Conservation (phyloP, 2,888 invertebrate genomes). For the Conus canariensis region DNA sequence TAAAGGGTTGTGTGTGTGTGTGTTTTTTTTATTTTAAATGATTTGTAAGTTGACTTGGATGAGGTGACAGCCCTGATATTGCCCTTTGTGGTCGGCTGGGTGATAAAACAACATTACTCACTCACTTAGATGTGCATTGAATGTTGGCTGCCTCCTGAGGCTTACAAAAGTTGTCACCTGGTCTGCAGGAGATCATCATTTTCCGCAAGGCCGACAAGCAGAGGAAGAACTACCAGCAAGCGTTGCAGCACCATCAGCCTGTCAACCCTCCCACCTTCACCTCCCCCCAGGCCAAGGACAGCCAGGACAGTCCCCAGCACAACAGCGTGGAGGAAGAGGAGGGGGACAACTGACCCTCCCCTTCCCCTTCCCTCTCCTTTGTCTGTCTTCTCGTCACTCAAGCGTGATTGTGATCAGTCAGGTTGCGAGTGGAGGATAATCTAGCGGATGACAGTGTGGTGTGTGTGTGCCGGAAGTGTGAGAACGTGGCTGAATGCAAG, state of each 20-base stretch:
- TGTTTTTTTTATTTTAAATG: too few relatives aligned
- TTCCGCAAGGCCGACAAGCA: slow-evolving; percentile 96
- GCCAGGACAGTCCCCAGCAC: slow-evolving; percentile 28
- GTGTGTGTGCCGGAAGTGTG: not conserved
- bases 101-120: too few relatives aligned
- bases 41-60: too few relatives aligned
- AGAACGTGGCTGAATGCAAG: not conserved
- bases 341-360: slow-evolving; percentile 35
- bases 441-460: not conserved
- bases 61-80: too few relatives aligned
- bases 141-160: too few relatives aligned
- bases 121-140: too few relatives aligned
- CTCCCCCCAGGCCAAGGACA: slow-evolving; percentile 35
- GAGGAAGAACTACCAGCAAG: slow-evolving; percentile 61
- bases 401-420: slow-evolving; percentile 16
- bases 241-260: slow-evolving; percentile 54
- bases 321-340: slow-evolving; percentile 32
- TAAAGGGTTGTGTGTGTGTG: too few relatives aligned
- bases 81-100: too few relatives aligned
- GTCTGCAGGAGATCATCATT: slow-evolving; percentile 91
- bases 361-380: not conserved
- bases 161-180: too few relatives aligned
- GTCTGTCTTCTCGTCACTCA: not conserved
- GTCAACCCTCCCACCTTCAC: slow-evolving; percentile 35
- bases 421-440: not conserved